These are phyloP conservation scores for Amphilophus citrinellus DNA, from an alignment of 2,113 vertebrate species.

Conservation along the genomic window DNA sequence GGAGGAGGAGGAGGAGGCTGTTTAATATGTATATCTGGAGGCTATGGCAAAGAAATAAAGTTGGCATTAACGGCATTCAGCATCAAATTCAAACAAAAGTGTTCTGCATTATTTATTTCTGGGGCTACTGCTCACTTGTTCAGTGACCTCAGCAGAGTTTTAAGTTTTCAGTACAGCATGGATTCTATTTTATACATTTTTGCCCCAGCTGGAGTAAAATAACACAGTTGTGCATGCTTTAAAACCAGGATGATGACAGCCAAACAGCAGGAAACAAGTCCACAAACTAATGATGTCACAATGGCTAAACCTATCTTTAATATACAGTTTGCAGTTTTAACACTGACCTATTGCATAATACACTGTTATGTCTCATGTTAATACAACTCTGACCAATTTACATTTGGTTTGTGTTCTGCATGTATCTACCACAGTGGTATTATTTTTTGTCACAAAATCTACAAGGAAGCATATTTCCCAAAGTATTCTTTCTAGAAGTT, in stretches of 20 bases:
- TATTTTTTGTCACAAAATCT: neutral
- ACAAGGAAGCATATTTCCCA: neutral
- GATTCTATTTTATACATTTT: neutral
- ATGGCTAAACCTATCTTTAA: neutral
- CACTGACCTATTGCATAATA: neutral
- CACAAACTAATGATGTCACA: neutral
- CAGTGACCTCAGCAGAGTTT: neutral
- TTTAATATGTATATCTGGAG: neutral
- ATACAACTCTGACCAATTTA: neutral
- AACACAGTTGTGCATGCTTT: neutral
- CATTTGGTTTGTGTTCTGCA: neutral
- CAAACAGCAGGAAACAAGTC: neutral
- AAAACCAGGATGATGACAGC: neutral
- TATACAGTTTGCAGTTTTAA: neutral
- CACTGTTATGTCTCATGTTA: accelerated
- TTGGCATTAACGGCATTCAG: too few relatives aligned
- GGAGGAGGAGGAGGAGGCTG: neutral
- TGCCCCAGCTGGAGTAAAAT: neutral
- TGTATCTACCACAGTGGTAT: neutral
- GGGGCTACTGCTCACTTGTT: neutral
- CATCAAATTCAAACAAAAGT: too few relatives aligned
- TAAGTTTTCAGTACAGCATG: neutral
- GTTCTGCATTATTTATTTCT: neutral
- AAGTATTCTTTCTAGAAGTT: neutral
- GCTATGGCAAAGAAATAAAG: conserved; percentile 22